Evolutionary conservation across 2,888 invertebrate genomes (phyloP).

Genomic region (Plagodis pulveraria): DNA sequence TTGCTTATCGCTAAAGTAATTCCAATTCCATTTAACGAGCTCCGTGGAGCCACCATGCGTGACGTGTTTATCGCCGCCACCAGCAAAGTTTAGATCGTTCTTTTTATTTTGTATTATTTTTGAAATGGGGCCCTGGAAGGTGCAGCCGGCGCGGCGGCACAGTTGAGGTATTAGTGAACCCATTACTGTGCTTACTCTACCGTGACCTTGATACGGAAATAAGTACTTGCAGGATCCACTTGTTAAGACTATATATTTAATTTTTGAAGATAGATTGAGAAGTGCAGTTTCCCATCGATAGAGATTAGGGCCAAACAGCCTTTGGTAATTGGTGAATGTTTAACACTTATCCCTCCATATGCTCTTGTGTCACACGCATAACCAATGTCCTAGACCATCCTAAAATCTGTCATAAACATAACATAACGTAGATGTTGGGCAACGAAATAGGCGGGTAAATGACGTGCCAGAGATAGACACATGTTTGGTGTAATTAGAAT

Average conservation of each 20-base stretch:
- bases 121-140: slow-evolving; percentile 6
- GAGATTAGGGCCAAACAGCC: no score
- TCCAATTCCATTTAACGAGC: slow-evolving; percentile 21
- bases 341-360: no score
- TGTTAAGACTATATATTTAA: background rate
- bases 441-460: no score
- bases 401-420: no score
- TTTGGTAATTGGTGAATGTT: no score
- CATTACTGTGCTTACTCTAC: slow-evolving; percentile 21
- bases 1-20: slow-evolving; percentile 13
- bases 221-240: background rate
- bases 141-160: background rate
- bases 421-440: no score
- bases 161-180: slow-evolving; percentile 15
- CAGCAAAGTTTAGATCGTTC: slow-evolving; percentile 2
- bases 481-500: no score
- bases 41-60: slow-evolving; percentile 13
- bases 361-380: no score
- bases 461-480: no score
- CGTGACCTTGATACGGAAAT: slow-evolving; percentile 21
- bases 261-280: background rate
- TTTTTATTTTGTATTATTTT: slow-evolving; percentile 7
- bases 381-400: no score
- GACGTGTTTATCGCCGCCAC: slow-evolving; percentile 15
- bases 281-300: background rate